Evolutionary conservation across 2,888 invertebrate genomes (phyloP).

Genomic region (Hypsopygia costalis): DNA sequence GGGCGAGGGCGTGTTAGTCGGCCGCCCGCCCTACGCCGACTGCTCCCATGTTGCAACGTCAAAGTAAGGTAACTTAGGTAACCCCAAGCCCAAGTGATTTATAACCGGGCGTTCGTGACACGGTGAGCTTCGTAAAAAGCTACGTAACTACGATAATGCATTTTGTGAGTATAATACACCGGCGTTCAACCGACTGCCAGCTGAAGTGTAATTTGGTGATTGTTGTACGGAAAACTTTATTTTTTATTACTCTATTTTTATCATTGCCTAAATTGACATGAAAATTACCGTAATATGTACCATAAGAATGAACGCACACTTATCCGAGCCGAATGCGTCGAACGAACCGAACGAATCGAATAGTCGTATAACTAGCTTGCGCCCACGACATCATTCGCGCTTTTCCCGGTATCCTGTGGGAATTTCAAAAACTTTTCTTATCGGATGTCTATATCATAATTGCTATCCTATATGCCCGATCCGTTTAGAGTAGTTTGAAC

Average conservation of each 20-base stretch:
- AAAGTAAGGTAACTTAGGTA: constrained; percentile 34
- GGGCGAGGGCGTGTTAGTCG: constrained; percentile 28
- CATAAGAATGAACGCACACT: no score
- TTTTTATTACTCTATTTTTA: not conserved
- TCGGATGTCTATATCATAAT: no score
- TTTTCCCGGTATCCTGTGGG: no score
- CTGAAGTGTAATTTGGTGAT: not conserved
- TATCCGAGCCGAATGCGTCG: no score
- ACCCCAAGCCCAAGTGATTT: constrained; percentile 60
- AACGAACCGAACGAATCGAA: no score
- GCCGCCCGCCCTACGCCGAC: constrained; percentile 62
- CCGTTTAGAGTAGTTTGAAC: no score
- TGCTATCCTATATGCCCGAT: no score
- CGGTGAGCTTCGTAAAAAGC: constrained; percentile 45
- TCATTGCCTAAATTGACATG: no score
- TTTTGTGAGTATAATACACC: constrained; percentile 42
- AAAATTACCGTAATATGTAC: no score
- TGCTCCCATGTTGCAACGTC: constrained; percentile 17
- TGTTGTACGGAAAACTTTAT: not conserved
- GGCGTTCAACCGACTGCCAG: constrained; percentile 24
- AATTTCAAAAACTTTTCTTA: no score
- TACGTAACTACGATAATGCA: constrained; percentile 51
- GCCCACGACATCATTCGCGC: no score
- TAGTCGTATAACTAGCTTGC: no score
- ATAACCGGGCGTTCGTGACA: constrained; percentile 58